Conservation (phyloP, 2,797 vertebrate species). For the Syngnathus acus region DNA sequence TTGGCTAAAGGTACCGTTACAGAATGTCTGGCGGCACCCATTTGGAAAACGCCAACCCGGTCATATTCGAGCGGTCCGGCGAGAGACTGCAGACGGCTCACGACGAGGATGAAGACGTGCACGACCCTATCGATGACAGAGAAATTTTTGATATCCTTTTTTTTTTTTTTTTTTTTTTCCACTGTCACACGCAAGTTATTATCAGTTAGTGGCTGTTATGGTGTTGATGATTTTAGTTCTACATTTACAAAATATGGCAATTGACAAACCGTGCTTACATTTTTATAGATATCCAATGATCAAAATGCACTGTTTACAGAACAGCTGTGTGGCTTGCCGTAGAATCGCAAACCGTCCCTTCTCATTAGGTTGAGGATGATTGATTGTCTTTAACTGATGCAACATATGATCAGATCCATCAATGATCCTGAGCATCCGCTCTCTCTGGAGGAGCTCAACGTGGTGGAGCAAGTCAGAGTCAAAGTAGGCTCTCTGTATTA, state of each 20-base stretch:
- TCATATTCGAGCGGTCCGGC: conserved; percentile 81
- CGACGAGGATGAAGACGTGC: conserved; percentile 82
- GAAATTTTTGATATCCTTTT: conserved; percentile 94
- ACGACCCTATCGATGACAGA: conserved; percentile 83
- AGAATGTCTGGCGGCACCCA: conserved; percentile 53
- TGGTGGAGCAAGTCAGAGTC: conserved; percentile 85
- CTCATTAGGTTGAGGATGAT: too few relatives aligned
- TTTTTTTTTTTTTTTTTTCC: conserved; percentile 14
- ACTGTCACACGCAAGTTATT: neutral
- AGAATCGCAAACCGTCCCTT: too few relatives aligned
- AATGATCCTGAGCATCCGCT: conserved; percentile 93
- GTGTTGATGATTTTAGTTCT: too few relatives aligned
- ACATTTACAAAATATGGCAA: too few relatives aligned
- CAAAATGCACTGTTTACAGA: too few relatives aligned
- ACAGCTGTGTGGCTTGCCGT: too few relatives aligned
- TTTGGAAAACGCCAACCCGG: conserved; percentile 86
- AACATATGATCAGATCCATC: conserved; percentile 89
- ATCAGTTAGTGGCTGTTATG: neutral
- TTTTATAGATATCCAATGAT: too few relatives aligned
- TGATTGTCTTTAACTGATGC: conserved; percentile 34
- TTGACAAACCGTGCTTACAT: too few relatives aligned
- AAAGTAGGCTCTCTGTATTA: conserved; percentile 58
- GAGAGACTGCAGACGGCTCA: conserved; percentile 74
- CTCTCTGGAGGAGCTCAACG: conserved; percentile 89
- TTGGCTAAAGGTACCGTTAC: neutral